Conservation (phyloP, 2,797 vertebrate species). For the Chelonia mydas region DNA sequence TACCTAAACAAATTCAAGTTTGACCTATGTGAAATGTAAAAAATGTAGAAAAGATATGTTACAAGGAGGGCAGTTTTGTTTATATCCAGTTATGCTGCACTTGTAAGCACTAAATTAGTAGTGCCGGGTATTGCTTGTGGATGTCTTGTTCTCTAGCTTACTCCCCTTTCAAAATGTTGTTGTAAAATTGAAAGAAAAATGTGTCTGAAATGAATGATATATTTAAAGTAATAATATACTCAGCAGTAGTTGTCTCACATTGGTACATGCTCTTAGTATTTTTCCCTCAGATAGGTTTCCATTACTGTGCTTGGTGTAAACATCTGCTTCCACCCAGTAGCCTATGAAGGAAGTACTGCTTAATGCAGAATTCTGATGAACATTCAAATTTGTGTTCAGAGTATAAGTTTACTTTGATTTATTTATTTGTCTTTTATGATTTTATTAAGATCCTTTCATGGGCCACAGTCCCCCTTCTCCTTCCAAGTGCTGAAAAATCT, state of each 20-base stretch:
- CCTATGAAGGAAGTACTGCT: slow-evolving; percentile 43
- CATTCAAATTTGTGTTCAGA: slow-evolving; percentile 7
- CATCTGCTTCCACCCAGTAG: not conserved
- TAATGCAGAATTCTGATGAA: slow-evolving; percentile 26
- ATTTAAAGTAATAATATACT: slow-evolving; percentile 26
- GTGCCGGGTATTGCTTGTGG: not conserved
- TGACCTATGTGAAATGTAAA: not conserved
- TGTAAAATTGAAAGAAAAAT: not conserved
- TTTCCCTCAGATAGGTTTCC: not conserved
- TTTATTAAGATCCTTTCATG: too few relatives aligned
- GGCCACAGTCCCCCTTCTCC: too few relatives aligned
- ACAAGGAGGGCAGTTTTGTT: not conserved
- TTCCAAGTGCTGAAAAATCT: too few relatives aligned
- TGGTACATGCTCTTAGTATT: not conserved
- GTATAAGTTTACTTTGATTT: slow-evolving; percentile 51
- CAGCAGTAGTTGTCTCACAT: not conserved
- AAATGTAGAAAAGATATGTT: not conserved
- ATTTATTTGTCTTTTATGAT: not conserved
- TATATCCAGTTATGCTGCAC: not conserved
- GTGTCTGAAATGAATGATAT: slow-evolving; percentile 1
- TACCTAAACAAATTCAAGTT: not conserved
- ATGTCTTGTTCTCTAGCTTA: not conserved
- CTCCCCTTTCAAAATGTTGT: not conserved
- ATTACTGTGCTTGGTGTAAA: not conserved
- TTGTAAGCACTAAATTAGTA: not conserved